A percentile compares a stretch with the other conserved stretches of the same genome.
Conservation (phyloP, 2,797 vertebrate species). For the Tachyglossus aculeatus region DNA sequence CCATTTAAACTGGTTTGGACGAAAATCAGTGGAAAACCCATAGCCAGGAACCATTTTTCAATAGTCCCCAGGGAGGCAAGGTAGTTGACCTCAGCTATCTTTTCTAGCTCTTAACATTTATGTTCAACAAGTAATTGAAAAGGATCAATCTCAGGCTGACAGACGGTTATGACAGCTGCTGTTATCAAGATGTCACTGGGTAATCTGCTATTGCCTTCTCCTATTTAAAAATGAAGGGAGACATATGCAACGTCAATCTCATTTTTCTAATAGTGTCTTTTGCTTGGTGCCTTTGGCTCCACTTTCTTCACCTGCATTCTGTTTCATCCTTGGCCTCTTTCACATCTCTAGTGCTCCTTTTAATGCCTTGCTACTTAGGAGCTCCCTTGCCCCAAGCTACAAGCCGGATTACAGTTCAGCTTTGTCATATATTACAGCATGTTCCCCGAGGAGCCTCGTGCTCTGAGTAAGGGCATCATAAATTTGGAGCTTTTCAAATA, state of each 20-base stretch:
- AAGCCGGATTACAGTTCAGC: conserved; percentile 8
- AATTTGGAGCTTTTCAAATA: conserved; percentile 53
- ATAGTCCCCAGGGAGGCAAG: neutral
- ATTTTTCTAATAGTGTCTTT: neutral
- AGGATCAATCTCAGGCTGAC: conserved; percentile 48
- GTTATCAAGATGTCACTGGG: conserved; percentile 54
- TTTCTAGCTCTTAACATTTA: conserved; percentile 38
- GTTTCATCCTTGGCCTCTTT: neutral
- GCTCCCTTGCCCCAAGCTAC: neutral
- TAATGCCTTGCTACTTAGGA: neutral
- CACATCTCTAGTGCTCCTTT: neutral
- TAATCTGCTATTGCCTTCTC: conserved; percentile 48
- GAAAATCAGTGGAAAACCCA: neutral
- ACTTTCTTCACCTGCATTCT: neutral
- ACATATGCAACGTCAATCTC: conserved; percentile 54
- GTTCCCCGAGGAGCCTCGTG: conserved; percentile 9
- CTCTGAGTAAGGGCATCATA: conserved; percentile 31
- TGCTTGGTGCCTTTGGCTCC: neutral
- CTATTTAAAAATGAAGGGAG: conserved; percentile 55
- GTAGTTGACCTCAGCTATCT: neutral
- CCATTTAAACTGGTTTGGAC: neutral
- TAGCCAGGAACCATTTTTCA: neutral
- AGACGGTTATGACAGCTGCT: conserved; percentile 63
- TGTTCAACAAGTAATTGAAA: conserved; percentile 53
- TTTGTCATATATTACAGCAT: neutral